These are phyloP conservation scores for Myioborus miniatus DNA, from an alignment of 2,797 vertebrate species.

Conservation along the genomic window DNA sequence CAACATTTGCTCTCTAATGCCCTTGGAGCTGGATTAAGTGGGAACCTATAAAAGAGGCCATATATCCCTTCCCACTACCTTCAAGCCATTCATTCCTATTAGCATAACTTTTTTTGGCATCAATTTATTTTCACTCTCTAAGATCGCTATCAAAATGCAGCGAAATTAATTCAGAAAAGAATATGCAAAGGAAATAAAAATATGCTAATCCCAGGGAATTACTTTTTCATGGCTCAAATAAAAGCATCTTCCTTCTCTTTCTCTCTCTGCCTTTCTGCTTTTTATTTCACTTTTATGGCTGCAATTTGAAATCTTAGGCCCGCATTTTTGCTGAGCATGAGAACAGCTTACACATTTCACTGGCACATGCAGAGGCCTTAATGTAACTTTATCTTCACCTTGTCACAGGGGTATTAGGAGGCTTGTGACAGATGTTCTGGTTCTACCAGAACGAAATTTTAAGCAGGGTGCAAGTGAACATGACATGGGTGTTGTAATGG, in stretches of 20 bases:
- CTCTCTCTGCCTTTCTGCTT: background rate
- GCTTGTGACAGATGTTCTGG: background rate
- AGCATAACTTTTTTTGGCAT: background rate
- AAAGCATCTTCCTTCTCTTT: background rate
- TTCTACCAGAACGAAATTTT: constrained; percentile 8
- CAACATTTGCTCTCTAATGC: background rate
- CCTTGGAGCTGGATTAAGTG: background rate
- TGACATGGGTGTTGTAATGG: background rate
- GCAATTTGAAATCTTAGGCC: background rate
- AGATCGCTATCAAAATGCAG: constrained; percentile 14
- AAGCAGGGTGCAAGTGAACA: background rate
- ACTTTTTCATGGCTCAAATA: constrained; percentile 14
- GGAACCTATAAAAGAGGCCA: background rate
- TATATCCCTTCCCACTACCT: background rate
- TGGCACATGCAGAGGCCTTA: background rate
- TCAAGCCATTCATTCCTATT: background rate
- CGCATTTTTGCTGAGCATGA: background rate
- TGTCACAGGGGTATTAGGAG: background rate
- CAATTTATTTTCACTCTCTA: background rate
- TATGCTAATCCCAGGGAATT: constrained; percentile 18
- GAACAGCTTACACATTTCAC: background rate
- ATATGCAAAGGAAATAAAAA: constrained; percentile 21
- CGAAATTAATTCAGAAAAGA: constrained; percentile 38
- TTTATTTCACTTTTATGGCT: constrained; percentile 31
- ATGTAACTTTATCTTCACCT: background rate